Evolutionary conservation across 1,140 invertebrate genomes (phyloP).

Genomic region (Drosophila takahashii): DNA sequence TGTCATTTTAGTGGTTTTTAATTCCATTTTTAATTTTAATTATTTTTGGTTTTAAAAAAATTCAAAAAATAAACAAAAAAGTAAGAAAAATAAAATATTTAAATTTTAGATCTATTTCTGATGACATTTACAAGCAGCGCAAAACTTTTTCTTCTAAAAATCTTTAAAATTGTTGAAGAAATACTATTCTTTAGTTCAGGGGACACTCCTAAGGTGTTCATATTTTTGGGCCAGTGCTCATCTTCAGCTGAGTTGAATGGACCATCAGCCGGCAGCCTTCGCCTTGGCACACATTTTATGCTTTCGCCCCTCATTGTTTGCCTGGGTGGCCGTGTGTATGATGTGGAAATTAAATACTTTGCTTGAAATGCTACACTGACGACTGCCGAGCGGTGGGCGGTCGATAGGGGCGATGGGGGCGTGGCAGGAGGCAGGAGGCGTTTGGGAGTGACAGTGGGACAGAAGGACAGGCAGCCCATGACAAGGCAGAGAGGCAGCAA

Average conservation of each 20-base stretch:
- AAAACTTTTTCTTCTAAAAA: too few species aligned
- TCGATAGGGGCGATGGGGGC: slow-evolving; percentile 5
- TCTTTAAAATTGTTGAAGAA: not conserved
- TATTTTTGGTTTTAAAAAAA: too few species aligned
- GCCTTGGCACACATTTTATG: slow-evolving; percentile 79
- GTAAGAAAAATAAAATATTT: too few species aligned
- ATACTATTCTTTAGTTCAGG: not conserved
- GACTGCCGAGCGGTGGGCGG: slow-evolving; percentile 16
- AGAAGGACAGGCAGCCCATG: slow-evolving; percentile 15
- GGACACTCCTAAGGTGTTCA: not conserved
- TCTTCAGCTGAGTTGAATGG: slow-evolving; percentile 20
- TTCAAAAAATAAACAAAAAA: too few species aligned
- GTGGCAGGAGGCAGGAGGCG: slow-evolving; percentile 8
- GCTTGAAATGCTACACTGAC: slow-evolving; percentile 73
- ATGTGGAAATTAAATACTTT: slow-evolving; percentile 80
- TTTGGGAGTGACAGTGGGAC: slow-evolving; percentile 37
- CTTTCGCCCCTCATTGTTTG: slow-evolving; percentile 54
- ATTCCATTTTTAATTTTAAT: too few species aligned
- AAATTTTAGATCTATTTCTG: too few species aligned
- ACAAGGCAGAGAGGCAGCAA: slow-evolving; percentile 61
- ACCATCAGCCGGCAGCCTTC: slow-evolving; percentile 63
- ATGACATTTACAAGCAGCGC: too few species aligned
- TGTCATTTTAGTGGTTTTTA: too few species aligned
- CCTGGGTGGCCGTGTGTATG: slow-evolving; percentile 58
- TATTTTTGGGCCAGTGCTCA: not conserved